Base-by-base conservation (phyloP, 2,797 vertebrate genomes). In the Leptoclinus maculatus region DNA sequence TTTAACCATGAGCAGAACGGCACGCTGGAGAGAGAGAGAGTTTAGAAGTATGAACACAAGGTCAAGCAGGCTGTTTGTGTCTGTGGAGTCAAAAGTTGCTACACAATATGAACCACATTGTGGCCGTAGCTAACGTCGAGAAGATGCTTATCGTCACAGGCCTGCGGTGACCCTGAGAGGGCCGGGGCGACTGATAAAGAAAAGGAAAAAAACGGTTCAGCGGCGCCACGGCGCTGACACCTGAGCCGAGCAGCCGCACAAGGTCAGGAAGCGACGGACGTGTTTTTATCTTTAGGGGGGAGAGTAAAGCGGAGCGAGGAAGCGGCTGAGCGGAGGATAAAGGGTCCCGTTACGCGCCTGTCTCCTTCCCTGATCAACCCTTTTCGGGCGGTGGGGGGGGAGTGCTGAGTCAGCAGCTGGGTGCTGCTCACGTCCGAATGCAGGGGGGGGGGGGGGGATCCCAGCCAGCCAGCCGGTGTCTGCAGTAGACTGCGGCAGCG, bases 351-450 rank as follows among this genome's bases (percentile, higher is more conserved):
- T 92, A 91, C 80, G 72, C 87, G 87, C 82, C 87, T 87, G 93
- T 94, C 93, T 94, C 93, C 92, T 94, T 80, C 93, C 90, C 87
- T 80, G 93, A 96, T 96, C 95, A 95, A 93, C 94, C 45, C 95
- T 91, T 91, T 95, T 95, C 94, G 93, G 94, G 91, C 84, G 71
- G 36, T 14, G 80, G 87, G 87, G 39, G 17, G 81, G 87, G 87
- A 93, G 91, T 96, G 97, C 96, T 97, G 97, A 97, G 94, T 97
- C 97, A 97, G 96, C 95, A 88, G 83, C 78, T 88, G 74, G 89
- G 88, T 91, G 88, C 91, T 82, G 88, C 95, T 95, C 96, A 95
- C 94, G 93, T 96, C 94, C 85, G 87, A 93, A 94, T 96, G 97
- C 96, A 94, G 96, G 89, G 89, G 8, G 83, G 72, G 41, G 76